Base-by-base conservation (phyloP, 2,113 vertebrate genomes). In the Equus quagga region DNA sequence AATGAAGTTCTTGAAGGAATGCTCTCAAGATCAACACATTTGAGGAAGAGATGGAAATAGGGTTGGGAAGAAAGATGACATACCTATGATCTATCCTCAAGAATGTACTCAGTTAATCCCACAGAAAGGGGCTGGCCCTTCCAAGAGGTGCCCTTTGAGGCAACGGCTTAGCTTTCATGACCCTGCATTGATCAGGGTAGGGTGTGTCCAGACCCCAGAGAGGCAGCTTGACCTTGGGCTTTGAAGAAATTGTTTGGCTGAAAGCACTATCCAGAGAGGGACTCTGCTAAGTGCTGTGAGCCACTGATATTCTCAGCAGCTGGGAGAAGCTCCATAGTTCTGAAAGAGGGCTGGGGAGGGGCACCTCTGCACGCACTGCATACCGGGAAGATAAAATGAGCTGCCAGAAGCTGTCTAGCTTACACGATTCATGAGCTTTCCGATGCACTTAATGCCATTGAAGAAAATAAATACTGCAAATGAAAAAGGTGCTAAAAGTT, bases 401-500 rank as follows among this genome's bases (percentile, higher is more conserved):
- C 79, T 64, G 67, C 80, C 72, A 91, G 36, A 56, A 56, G 5
- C 46, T 78, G 12, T 46, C 31, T 69, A 10, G 73, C 21, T 91
- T 70, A 31, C n/a, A 54, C 44, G 62, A 97, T 75, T 96, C 72
- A 86, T 10, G 62, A 89, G 73, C 5, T 44, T 82, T 88, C 91
- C 70, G 23, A 79, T 6, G 6, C 17, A 93, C 78, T 60, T 56
- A 85, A 28, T 36, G n/a, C 44, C 44, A 83, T 14, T 46, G 18
- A 31, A 36, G 15, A 93, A 36, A 85, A 80, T 46, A 93, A 91
- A 89, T 8, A 41, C 65, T 89, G 17, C 36, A 41, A 41, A 41
- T 41, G 36, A 41, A 87, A 96, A 94, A 96, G 8, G 86, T 83
- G 64, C 69, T 96, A 83, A 91, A 97, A 89, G 73, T 97, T 91